These are phyloP conservation scores for Columba livia DNA, from an alignment of 2,113 vertebrate species.

Conservation along the genomic window DNA sequence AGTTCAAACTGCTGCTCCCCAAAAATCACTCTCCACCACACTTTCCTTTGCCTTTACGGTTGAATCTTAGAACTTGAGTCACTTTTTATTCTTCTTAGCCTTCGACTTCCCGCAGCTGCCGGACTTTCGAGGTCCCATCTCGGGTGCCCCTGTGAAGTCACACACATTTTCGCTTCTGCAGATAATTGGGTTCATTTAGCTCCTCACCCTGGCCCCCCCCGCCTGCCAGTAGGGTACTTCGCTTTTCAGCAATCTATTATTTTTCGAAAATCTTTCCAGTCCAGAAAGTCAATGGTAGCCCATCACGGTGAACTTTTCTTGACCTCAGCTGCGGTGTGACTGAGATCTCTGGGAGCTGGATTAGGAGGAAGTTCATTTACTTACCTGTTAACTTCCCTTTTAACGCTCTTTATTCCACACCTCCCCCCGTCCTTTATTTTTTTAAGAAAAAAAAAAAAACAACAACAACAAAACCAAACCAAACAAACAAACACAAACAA, in stretches of 20 bases:
- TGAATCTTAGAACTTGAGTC: neutral
- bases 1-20: neutral
- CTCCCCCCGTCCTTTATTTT: neutral
- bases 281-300: slow-evolving; percentile 44
- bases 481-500: too few relatives aligned
- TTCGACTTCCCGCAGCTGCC: neutral
- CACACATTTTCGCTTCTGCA: neutral
- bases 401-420: neutral
- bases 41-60: neutral
- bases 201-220: neutral
- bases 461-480: too few relatives aligned
- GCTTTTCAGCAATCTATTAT: slow-evolving; percentile 40
- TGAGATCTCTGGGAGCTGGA: slow-evolving; percentile 76
- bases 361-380: slow-evolving; percentile 70
- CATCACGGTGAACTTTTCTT: slow-evolving; percentile 83
- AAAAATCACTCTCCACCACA: neutral
- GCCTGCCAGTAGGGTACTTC: neutral
- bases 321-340: slow-evolving; percentile 80
- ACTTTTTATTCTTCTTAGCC: slow-evolving; percentile 20
- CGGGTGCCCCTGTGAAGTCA: slow-evolving; percentile 12
- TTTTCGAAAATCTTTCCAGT: slow-evolving; percentile 49
- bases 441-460: too few relatives aligned
- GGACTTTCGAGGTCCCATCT: neutral
- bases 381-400: slow-evolving; percentile 83
- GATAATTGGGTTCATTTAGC: neutral